Conservation (phyloP, 1,140 invertebrate genomes). For the Leptonema lineaticorne region DNA sequence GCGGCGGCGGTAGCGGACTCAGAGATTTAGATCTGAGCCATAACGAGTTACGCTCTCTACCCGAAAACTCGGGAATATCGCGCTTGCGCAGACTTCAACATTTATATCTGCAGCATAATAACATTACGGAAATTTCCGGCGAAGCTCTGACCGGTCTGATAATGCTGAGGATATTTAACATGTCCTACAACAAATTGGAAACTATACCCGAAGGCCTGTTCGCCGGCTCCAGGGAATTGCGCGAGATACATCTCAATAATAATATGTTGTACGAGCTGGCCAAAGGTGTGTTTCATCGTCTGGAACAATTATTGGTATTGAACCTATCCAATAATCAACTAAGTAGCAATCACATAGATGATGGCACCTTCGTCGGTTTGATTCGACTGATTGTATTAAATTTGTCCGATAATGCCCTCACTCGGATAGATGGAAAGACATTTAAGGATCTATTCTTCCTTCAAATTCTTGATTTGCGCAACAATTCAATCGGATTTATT, state of each 20-base stretch:
- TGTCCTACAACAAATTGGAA: slow-evolving; percentile 79
- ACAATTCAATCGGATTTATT: slow-evolving; percentile 84
- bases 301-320: slow-evolving; percentile 81
- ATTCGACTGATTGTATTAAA: slow-evolving; percentile 83
- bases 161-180: slow-evolving; percentile 75
- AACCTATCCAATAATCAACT: slow-evolving; percentile 87
- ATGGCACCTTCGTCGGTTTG: slow-evolving; percentile 79
- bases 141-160: slow-evolving; percentile 74
- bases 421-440: slow-evolving; percentile 76
- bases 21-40: slow-evolving; percentile 75
- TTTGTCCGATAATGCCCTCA: slow-evolving; percentile 80
- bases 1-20: slow-evolving; percentile 61
- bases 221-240: slow-evolving; percentile 70
- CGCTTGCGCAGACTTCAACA: slow-evolving; percentile 73
- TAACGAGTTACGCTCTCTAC: slow-evolving; percentile 71
- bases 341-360: slow-evolving; percentile 77
- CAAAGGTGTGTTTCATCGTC: slow-evolving; percentile 76
- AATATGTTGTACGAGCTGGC: slow-evolving; percentile 79
- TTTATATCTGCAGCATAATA: slow-evolving; percentile 79
- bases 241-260: slow-evolving; percentile 81
- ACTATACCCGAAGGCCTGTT: slow-evolving; percentile 78
- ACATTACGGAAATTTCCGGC: slow-evolving; percentile 75
- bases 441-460: slow-evolving; percentile 87
- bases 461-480: slow-evolving; percentile 82
- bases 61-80: slow-evolving; percentile 71